Conservation (phyloP, 2,113 vertebrate species). For the Pangasianodon hypophthalmus region DNA sequence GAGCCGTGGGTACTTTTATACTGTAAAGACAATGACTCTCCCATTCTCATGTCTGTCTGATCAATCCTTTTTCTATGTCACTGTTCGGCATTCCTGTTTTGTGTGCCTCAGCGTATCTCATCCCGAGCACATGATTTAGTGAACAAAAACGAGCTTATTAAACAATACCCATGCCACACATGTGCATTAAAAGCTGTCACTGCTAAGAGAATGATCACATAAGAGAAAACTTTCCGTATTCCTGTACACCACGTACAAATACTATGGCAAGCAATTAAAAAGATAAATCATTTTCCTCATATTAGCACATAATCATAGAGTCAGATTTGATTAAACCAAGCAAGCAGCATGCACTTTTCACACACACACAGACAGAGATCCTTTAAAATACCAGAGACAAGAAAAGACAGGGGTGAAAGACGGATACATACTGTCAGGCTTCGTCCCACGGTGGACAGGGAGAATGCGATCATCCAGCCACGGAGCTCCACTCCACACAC, state of each 20-base stretch:
- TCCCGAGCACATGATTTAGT: conserved; percentile 56
- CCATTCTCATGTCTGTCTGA: conserved; percentile 24
- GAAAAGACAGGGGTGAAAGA: not conserved
- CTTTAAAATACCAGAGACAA: not conserved
- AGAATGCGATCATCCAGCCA: conserved; percentile 71
- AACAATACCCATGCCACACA: conserved; percentile 46
- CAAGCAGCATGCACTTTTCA: not conserved
- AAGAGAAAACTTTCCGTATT: not conserved
- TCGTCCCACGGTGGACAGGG: conserved; percentile 70
- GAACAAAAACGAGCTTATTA: conserved; percentile 60
- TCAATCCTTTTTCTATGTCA: not conserved
- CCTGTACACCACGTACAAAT: not conserved
- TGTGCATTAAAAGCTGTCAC: not conserved
- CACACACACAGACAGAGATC: conserved; percentile 30
- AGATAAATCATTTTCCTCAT: not conserved
- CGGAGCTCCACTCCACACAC: conserved; percentile 57
- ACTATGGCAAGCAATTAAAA: not conserved
- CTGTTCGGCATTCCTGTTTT: conserved; percentile 50
- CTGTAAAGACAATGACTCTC: not conserved
- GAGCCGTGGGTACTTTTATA: not conserved
- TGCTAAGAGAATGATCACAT: not conserved
- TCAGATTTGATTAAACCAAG: conserved; percentile 8
- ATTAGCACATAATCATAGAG: not conserved
- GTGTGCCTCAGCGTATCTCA: conserved; percentile 51
- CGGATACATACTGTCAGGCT: conserved; percentile 72